phyloP scores from a whole-genome alignment of 2,797 vertebrate genomes.

The Arremon brunneinucha region DNA sequence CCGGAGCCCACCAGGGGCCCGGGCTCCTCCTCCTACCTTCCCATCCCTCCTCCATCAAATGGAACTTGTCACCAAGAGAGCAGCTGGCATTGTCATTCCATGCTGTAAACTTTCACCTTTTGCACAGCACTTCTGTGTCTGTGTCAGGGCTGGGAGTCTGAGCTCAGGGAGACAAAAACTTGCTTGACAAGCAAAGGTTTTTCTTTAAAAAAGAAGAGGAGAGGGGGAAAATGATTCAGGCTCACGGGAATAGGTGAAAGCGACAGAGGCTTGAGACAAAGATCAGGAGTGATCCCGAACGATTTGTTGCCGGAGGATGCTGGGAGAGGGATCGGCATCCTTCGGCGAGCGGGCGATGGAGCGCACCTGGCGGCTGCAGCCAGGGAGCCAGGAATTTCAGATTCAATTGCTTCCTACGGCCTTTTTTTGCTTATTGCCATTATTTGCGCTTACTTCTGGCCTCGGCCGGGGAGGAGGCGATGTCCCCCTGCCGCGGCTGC shows the following conservation, averaged over 20 bases:
- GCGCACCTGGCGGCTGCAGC: neutral
- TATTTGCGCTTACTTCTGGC: neutral
- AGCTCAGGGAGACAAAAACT: neutral
- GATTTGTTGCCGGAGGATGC: neutral
- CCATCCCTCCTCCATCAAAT: neutral
- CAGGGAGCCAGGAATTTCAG: neutral
- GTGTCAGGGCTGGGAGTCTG: neutral
- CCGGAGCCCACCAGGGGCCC: accelerated
- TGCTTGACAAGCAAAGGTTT: slow-evolving; percentile 7
- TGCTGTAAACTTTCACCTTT: slow-evolving; percentile 31
- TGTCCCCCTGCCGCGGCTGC: neutral
- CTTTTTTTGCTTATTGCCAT: neutral
- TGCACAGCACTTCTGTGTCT: neutral
- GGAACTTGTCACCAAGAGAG: neutral
- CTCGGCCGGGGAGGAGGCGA: neutral
- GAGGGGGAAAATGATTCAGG: neutral
- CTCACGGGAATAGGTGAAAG: neutral
- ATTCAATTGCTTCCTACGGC: neutral
- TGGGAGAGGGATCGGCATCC: neutral
- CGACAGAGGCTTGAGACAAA: neutral
- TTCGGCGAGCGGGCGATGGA: neutral
- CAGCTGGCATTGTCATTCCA: neutral
- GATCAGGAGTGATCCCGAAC: neutral
- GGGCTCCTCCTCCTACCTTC: neutral
- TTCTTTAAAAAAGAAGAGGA: neutral